Percentiles rank a stretch among this genome's conserved stretches.
Conservation (phyloP, 2,888 invertebrate species). For the Dasypolia templi region DNA sequence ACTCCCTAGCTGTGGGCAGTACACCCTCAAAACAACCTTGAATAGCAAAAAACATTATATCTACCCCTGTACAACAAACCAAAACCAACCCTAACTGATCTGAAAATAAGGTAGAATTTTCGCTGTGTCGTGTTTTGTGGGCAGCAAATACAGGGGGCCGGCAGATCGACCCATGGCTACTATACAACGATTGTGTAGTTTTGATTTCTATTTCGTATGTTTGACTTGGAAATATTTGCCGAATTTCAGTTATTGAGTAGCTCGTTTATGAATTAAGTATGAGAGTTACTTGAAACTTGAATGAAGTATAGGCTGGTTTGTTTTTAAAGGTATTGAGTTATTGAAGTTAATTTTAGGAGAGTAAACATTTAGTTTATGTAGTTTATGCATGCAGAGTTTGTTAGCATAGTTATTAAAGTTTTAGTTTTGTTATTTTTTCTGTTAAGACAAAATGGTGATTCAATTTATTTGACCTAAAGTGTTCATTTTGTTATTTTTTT, state of each 20-base stretch:
- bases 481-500: too few relatives aligned
- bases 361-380: slow-evolving; percentile 35
- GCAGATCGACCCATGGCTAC: slow-evolving; percentile 86
- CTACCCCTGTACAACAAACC: slow-evolving; percentile 61
- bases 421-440: slow-evolving; percentile 19
- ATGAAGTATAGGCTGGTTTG: slow-evolving; percentile 48
- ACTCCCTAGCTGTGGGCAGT: slow-evolving; percentile 89
- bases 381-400: slow-evolving; percentile 18
- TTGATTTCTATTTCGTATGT: slow-evolving; percentile 82
- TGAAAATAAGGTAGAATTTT: slow-evolving; percentile 54
- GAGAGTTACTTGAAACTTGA: slow-evolving; percentile 53
- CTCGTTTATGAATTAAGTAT: slow-evolving; percentile 65
- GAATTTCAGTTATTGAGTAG: slow-evolving; percentile 59
- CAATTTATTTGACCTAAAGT: too few relatives aligned
- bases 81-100: slow-evolving; percentile 69
- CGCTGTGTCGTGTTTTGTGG: slow-evolving; percentile 72
- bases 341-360: slow-evolving; percentile 35
- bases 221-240: slow-evolving; percentile 67
- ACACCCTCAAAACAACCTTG: slow-evolving; percentile 84
- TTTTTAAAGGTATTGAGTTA: slow-evolving; percentile 56
- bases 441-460: background rate
- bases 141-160: slow-evolving; percentile 84
- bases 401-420: slow-evolving; percentile 3
- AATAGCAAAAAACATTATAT: slow-evolving; percentile 84
- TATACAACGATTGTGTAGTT: slow-evolving; percentile 85